Evolutionary conservation across 2,113 vertebrate genomes (phyloP).

Genomic region (Phalacrocorax carbo): DNA sequence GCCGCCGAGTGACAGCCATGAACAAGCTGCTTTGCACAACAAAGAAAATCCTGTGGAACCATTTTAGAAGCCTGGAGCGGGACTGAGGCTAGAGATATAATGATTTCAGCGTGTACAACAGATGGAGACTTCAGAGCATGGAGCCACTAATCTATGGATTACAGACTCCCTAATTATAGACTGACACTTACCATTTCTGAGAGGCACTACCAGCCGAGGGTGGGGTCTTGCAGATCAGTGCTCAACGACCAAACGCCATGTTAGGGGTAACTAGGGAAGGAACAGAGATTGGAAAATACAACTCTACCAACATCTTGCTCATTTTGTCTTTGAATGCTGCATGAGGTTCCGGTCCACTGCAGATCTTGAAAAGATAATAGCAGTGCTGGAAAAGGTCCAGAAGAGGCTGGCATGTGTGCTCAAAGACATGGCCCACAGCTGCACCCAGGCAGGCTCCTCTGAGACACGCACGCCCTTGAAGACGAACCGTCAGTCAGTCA

Average conservation of each 20-base stretch:
- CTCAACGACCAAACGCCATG: neutral
- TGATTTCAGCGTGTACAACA: constrained; percentile 37
- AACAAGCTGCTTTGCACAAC: constrained; percentile 3
- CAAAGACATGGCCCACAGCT: neutral
- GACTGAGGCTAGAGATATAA: neutral
- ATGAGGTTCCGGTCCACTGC: neutral
- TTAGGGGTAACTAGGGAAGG: neutral
- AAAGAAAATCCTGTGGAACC: constrained; percentile 10
- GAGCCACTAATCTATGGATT: constrained; percentile 54
- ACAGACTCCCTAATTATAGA: constrained; percentile 23
- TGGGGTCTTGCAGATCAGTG: neutral
- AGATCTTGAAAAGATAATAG: neutral
- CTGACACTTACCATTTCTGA: neutral
- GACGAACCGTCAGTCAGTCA: neutral
- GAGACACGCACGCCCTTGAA: neutral
- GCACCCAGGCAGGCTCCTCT: neutral
- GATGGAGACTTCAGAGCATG: constrained; percentile 35
- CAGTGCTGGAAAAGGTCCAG: neutral
- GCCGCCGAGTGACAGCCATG: neutral
- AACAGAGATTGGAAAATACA: neutral
- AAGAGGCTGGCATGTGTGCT: neutral
- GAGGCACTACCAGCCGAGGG: neutral
- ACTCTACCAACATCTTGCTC: neutral
- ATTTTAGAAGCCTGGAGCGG: neutral
- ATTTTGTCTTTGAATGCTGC: neutral